A percentile compares a stretch with the other conserved stretches of the same genome.
These are phyloP conservation scores for Lutraria rhynchaena DNA, from an alignment of 1,140 invertebrate species.

Conservation along the genomic window DNA sequence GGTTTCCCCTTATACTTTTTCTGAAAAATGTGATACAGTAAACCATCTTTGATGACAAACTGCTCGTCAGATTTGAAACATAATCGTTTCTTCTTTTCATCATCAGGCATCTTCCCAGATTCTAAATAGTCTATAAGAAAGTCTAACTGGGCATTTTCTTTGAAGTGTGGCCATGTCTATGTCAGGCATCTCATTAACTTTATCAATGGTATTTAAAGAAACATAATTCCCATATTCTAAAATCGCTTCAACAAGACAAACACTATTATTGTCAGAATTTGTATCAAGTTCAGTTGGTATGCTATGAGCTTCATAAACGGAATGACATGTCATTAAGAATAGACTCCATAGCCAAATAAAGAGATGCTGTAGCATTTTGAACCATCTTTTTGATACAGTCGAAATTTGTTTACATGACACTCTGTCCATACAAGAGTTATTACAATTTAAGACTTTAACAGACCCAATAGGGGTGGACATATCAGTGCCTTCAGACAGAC, in stretches of 20 bases:
- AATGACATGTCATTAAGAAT: no score
- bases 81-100: slow-evolving; percentile 7
- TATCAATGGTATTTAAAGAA: neutral
- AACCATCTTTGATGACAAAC: slow-evolving; percentile 13
- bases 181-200: neutral
- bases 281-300: no score
- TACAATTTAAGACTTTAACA: neutral
- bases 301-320: no score
- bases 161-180: slow-evolving; percentile 2
- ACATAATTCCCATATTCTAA: slow-evolving; percentile 6
- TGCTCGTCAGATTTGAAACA: neutral
- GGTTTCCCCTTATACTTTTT: neutral
- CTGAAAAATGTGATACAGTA: slow-evolving; percentile 2
- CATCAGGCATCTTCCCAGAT: neutral
- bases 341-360: neutral
- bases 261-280: no score
- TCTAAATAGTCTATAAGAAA: neutral
- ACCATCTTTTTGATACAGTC: neutral
- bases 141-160: slow-evolving; percentile 1
- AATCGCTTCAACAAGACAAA: neutral
- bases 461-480: neutral
- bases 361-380: neutral
- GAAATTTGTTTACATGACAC: neutral
- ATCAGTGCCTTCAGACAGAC: neutral
- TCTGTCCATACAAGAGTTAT: neutral